phyloP scores from a whole-genome alignment of 2,113 vertebrate genomes.

The Stigmatopora argus region DNA sequence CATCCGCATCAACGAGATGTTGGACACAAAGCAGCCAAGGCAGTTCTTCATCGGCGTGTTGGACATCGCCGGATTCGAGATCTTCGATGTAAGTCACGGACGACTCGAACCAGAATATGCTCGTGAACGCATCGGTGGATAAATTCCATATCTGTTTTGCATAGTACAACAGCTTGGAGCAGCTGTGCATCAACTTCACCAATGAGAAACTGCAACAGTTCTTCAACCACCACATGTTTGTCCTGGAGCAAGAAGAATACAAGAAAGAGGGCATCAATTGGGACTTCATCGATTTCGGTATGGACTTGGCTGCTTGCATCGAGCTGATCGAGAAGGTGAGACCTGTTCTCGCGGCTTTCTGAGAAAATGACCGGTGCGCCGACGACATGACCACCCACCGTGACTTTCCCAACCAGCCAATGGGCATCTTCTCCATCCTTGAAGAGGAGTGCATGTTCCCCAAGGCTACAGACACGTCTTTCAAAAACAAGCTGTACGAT shows the following conservation, averaged over 20 bases:
- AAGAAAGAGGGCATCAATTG: slow-evolving; percentile 83
- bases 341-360: background rate
- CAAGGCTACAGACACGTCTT: slow-evolving; percentile 69
- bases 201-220: slow-evolving; percentile 85
- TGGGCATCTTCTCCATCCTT: slow-evolving; percentile 70
- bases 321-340: slow-evolving; percentile 83
- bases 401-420: slow-evolving; percentile 60
- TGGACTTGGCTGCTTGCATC: slow-evolving; percentile 85
- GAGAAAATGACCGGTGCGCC: background rate
- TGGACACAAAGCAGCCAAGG: slow-evolving; percentile 71
- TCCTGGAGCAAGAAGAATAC: slow-evolving; percentile 84
- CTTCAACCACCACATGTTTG: slow-evolving; percentile 78
- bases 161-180: slow-evolving; percentile 82
- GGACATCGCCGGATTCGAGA: slow-evolving; percentile 77
- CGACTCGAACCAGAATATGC: background rate
- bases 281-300: slow-evolving; percentile 85
- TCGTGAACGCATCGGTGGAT: background rate
- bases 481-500: slow-evolving; percentile 87
- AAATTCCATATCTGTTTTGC: background rate
- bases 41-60: slow-evolving; percentile 72
- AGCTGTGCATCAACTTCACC: slow-evolving; percentile 81
- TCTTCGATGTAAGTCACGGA: slow-evolving; percentile 68
- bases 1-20: slow-evolving; percentile 72
- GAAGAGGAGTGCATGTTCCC: slow-evolving; percentile 72
- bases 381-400: background rate